phyloP scores from a whole-genome alignment of 2,797 vertebrate species.

The Chelmon rostratus region DNA sequence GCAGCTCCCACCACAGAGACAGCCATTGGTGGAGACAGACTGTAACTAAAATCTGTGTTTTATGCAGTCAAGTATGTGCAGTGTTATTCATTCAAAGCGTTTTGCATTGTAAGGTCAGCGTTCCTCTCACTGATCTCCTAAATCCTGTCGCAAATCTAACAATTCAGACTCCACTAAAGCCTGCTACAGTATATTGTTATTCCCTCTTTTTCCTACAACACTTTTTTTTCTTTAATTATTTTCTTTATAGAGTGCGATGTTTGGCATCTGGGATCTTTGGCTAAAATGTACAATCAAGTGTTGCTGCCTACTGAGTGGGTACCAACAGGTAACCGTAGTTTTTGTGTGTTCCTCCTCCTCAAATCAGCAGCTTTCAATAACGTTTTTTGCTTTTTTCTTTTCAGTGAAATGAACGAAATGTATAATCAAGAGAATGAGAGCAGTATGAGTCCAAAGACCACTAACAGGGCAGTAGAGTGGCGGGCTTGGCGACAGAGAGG shows the following conservation, averaged over 20 bases:
- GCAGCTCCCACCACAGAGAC: conserved; percentile 25
- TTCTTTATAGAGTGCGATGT: not conserved
- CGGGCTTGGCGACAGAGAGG: conserved; percentile 53
- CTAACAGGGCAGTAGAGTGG: conserved; percentile 35
- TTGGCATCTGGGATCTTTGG: not conserved
- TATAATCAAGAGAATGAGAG: conserved; percentile 28
- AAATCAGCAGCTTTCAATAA: conserved; percentile 19
- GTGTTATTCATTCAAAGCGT: conserved; percentile 2
- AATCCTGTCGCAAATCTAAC: conserved; percentile 12
- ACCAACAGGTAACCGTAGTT: conserved; percentile 7
- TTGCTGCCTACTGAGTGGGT: not conserved
- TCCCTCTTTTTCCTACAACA: not conserved
- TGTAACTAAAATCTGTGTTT: conserved; percentile 28
- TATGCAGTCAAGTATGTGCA: not conserved
- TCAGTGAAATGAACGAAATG: conserved; percentile 33
- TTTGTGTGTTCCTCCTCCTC: not conserved
- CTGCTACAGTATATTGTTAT: not conserved
- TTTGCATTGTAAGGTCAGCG: conserved; percentile 5
- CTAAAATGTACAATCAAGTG: conserved; percentile 34
- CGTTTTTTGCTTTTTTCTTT: conserved; percentile 15
- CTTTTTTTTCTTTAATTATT: not conserved
- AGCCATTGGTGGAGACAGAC: conserved; percentile 25
- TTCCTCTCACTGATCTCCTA: conserved; percentile 5
- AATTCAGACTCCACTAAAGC: not conserved
- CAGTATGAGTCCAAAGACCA: conserved; percentile 28